Evolutionary conservation across 2,113 vertebrate species (phyloP).

Genomic region (Anser brachyrhynchus): DNA sequence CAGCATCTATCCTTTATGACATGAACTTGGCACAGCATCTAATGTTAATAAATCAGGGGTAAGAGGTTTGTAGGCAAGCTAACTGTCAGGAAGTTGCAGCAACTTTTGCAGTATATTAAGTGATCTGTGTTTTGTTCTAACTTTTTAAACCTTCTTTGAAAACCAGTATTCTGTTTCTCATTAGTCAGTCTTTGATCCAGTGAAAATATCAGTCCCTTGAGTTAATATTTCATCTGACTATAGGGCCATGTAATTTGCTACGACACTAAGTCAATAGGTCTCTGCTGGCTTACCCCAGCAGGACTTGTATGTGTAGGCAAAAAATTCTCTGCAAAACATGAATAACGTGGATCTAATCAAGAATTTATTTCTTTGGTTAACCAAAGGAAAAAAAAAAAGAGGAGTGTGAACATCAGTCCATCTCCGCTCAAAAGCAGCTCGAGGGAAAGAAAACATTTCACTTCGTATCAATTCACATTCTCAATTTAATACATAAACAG

Average conservation of each 20-base stretch:
- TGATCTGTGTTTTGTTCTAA: conserved; percentile 21
- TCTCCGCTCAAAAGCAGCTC: conserved; percentile 11
- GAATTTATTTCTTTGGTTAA: conserved; percentile 57
- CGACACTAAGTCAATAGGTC: conserved; percentile 43
- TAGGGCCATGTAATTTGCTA: conserved; percentile 45
- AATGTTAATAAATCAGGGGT: conserved; percentile 54
- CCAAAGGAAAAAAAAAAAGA: conserved; percentile 21
- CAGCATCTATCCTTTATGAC: conserved; percentile 25
- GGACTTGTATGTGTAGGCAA: conserved; percentile 32
- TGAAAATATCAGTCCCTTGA: conserved; percentile 47
- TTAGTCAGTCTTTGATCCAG: conserved; percentile 30
- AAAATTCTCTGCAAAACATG: conserved; percentile 29
- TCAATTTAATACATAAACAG: conserved; percentile 42
- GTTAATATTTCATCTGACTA: conserved; percentile 34
- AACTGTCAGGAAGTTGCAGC: conserved; percentile 21
- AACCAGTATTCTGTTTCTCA: conserved; percentile 43
- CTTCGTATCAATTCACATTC: conserved; percentile 44
- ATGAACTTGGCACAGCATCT: conserved; percentile 24
- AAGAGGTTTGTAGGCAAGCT: conserved; percentile 46
- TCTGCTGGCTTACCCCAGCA: conserved; percentile 39
- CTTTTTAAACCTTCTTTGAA: conserved; percentile 22
- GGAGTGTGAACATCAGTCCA: conserved; percentile 45
- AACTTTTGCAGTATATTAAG: conserved; percentile 23
- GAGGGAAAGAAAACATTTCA: conserved; percentile 52
- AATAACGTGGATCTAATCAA: conserved; percentile 51